phyloP scores from a whole-genome alignment of 2,113 vertebrate genomes.

The Uria aalge region DNA sequence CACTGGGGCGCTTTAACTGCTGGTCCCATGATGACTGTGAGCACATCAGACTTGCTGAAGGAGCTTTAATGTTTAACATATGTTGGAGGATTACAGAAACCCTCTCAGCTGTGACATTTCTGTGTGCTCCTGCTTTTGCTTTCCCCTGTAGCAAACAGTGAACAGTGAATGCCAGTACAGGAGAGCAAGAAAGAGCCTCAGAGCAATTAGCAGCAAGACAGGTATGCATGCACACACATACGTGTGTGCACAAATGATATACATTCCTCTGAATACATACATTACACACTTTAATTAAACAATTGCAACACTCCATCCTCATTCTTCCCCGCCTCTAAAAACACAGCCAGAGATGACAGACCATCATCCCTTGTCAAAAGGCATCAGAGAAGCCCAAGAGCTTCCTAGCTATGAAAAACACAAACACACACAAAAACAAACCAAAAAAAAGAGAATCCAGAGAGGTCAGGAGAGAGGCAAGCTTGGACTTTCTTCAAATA shows the following conservation, averaged over 20 bases:
- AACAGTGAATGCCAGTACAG: slow-evolving; percentile 16
- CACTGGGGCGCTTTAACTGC: slow-evolving; percentile 62
- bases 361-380: not conserved
- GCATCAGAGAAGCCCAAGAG: not conserved
- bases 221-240: not conserved
- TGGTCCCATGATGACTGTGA: slow-evolving; percentile 63
- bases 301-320: not conserved
- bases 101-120: slow-evolving; percentile 71
- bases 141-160: slow-evolving; percentile 53
- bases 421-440: not conserved
- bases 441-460: not conserved
- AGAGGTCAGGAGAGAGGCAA: not conserved
- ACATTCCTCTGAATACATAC: not conserved
- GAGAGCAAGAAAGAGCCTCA: slow-evolving; percentile 26
- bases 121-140: slow-evolving; percentile 52
- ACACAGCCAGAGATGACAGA: not conserved
- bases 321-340: not conserved
- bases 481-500: slow-evolving; percentile 36
- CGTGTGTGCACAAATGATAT: not conserved
- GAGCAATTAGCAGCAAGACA: slow-evolving; percentile 40
- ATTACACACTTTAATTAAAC: not conserved
- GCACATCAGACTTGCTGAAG: slow-evolving; percentile 69
- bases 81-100: slow-evolving; percentile 68
- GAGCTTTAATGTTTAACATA: slow-evolving; percentile 72
- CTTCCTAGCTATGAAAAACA: not conserved